Conservation (phyloP, 2,888 invertebrate species). For the Cotesia congregata region DNA sequence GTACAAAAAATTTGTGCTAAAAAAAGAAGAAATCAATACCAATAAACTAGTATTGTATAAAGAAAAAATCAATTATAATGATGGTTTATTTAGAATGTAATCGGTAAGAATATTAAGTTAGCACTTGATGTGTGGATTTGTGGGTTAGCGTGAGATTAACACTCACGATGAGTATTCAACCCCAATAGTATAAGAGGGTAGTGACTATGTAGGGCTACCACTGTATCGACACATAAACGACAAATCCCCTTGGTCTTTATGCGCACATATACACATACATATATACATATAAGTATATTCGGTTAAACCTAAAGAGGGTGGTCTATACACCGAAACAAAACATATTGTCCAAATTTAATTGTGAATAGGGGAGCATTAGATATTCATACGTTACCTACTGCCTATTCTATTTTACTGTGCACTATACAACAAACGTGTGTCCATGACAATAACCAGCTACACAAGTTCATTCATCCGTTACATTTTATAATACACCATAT, state of each 20-base stretch:
- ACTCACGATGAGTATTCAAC: conserved; percentile 53
- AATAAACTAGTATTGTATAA: background rate
- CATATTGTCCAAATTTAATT: conserved; percentile 70
- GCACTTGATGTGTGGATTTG: conserved; percentile 43
- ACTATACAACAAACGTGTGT: conserved; percentile 54
- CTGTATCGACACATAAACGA: conserved; percentile 45
- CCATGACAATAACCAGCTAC: conserved; percentile 40
- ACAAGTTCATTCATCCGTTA: conserved; percentile 40
- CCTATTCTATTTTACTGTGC: conserved; percentile 50
- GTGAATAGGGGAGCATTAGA: conserved; percentile 65
- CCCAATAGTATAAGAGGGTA: conserved; percentile 42
- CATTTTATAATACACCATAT: conserved; percentile 24
- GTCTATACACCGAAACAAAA: conserved; percentile 63
- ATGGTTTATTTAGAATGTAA: conserved; percentile 32
- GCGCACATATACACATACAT: conserved; percentile 7
- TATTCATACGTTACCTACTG: conserved; percentile 66
- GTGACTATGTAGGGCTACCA: conserved; percentile 35
- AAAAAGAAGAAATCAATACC: too few relatives aligned
- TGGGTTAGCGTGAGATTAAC: conserved; percentile 60
- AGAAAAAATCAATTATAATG: conserved; percentile 26
- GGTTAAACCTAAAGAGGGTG: conserved; percentile 50
- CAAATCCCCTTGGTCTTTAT: conserved; percentile 25
- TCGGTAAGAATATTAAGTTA: conserved; percentile 37
- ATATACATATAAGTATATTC: background rate
- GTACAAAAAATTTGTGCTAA: too few relatives aligned